Percentiles rank a stretch among this genome's conserved stretches.
Conservation (phyloP, 2,888 invertebrate species). For the Tetragonula carbonaria region DNA sequence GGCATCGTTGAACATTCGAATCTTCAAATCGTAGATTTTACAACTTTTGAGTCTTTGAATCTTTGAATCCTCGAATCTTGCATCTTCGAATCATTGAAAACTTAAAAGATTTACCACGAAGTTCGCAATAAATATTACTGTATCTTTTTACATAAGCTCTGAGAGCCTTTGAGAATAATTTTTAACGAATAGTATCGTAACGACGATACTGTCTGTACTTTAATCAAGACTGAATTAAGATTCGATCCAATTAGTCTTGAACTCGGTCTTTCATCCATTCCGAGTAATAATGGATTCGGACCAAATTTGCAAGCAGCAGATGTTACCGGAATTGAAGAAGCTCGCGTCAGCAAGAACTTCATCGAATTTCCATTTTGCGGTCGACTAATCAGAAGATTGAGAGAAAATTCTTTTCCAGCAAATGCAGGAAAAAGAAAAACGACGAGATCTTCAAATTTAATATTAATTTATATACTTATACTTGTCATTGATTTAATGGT, state of each 20-base stretch:
- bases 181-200: background rate
- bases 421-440: slow-evolving; percentile 1
- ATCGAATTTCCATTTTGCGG: background rate
- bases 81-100: no score
- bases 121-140: background rate
- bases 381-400: slow-evolving; percentile 21
- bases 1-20: background rate
- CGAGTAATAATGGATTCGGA: slow-evolving; percentile 14
- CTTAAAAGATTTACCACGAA: no score
- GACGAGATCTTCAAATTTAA: background rate
- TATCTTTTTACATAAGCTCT: background rate
- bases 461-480: background rate
- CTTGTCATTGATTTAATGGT: background rate
- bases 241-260: background rate
- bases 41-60: background rate
- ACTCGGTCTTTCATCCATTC: background rate
- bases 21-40: background rate
- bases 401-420: background rate
- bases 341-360: slow-evolving; percentile 13
- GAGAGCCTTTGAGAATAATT: background rate
- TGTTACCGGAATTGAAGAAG: background rate
- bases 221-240: background rate
- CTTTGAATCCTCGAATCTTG: background rate
- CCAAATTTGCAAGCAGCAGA: slow-evolving; percentile 12
- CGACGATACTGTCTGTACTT: background rate